Base-by-base conservation (phyloP, 2,113 vertebrate genomes). In the Tyto alba region DNA sequence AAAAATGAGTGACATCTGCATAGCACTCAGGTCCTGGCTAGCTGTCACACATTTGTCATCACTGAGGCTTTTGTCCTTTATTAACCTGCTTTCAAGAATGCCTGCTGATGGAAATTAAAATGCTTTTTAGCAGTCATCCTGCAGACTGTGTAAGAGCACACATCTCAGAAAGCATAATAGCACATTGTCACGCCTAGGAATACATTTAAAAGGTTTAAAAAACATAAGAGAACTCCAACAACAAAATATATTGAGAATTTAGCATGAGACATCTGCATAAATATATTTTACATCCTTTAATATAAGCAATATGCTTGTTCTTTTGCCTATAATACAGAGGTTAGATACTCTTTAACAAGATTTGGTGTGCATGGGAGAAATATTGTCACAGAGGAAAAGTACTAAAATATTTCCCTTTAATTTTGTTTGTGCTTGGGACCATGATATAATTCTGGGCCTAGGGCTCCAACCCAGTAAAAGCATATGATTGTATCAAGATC, bases 1-100 rank as follows among this genome's bases (percentile, higher is more conserved):
- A 89, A 85, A 96, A 97, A 92, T 92, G 85, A 97, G 77, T 97
- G 95, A 88, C 89, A 94, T 97, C 95, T 97, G 88, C 94, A 86
- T 95, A 93, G 68, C 48, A 94, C 57, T 95, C 75, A 89, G 77
- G 94, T 84, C 67, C 55, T 92, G 94, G 75, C 73, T 95, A 88
- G 88, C 87, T 94, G 88, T 93, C 95, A 97, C 69, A 91, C 32
- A 90, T 94, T 96, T 95, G 91, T 97, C 88, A 93, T 95, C 40
- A 84, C 73, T 53, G 43, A 93, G 68, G 83, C 55, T 86, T 93
- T 93, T 97, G 85, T 91, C 85, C 78, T 90, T 95, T 83, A 96
- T 94, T 96, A 94, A 96, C 95, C 84, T 13, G 19, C 86, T 96
- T 97, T 97, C 94, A 96, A 92, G 89, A 80, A 81, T 66, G 36